A percentile compares a stretch with the other conserved stretches of the same genome.
phyloP scores from a whole-genome alignment of 1,140 invertebrate species.

The Parapsyche elsis region DNA sequence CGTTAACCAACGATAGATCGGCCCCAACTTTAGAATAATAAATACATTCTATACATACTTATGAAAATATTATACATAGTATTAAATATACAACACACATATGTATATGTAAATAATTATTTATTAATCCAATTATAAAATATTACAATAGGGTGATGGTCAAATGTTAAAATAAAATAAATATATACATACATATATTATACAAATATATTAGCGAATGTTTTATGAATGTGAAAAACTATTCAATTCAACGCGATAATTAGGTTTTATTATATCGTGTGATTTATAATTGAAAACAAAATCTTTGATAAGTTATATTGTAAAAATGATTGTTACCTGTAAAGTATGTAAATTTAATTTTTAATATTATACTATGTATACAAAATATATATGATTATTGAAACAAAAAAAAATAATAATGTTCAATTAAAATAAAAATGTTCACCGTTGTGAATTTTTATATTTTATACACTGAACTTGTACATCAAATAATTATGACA shows the following conservation, averaged over 20 bases:
- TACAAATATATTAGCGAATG: constrained; percentile 13
- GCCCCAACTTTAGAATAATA: constrained; percentile 76
- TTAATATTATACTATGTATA: constrained; percentile 26
- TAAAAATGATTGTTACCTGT: constrained; percentile 24
- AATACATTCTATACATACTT: background rate
- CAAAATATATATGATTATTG: background rate
- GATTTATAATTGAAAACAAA: too few relatives aligned
- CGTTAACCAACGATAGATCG: constrained; percentile 85
- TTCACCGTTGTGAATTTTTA: constrained; percentile 23
- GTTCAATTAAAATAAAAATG: constrained; percentile 14
- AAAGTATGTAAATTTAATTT: constrained; percentile 26
- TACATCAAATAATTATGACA: constrained; percentile 4
- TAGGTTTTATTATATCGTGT: background rate
- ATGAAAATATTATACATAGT: constrained; percentile 28
- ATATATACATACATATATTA: constrained; percentile 21
- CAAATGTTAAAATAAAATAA: constrained; percentile 17
- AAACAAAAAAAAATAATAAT: background rate
- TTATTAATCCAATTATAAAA: background rate
- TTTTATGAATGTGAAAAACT: background rate
- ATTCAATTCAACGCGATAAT: background rate
- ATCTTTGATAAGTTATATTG: constrained; percentile 1
- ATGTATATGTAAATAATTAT: background rate
- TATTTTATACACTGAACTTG: constrained; percentile 19
- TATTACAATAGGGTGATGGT: constrained; percentile 38
- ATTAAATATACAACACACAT: background rate